Percentiles rank a stretch among this genome's conserved stretches.
These are phyloP conservation scores for Lagodon rhomboides DNA, from an alignment of 2,797 vertebrate species.

Conservation along the genomic window DNA sequence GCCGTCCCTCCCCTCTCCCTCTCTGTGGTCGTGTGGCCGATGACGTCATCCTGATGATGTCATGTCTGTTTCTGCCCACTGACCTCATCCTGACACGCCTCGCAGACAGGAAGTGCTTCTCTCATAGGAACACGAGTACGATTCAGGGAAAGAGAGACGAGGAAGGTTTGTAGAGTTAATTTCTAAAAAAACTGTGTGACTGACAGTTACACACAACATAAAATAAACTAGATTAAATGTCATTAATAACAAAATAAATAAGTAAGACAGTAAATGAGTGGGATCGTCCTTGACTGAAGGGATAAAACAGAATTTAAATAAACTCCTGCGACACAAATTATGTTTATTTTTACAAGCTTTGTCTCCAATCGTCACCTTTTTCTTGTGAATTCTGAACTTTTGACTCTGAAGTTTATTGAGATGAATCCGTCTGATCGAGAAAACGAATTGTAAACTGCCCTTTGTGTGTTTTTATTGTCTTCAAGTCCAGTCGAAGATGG, in stretches of 20 bases:
- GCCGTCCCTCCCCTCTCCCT: too few relatives aligned
- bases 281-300: neutral
- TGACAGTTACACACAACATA: neutral
- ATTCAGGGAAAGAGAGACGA: neutral
- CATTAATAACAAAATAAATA: neutral
- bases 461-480: too few relatives aligned
- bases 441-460: too few relatives aligned
- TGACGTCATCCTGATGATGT: constrained; percentile 33
- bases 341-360: neutral
- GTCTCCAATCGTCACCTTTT: neutral
- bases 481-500: too few relatives aligned
- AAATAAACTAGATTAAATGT: neutral
- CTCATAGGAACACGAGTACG: neutral
- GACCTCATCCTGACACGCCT: constrained; percentile 29
- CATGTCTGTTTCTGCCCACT: constrained; percentile 12
- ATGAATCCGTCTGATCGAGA: too few relatives aligned
- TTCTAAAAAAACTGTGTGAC: neutral
- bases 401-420: neutral
- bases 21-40: neutral
- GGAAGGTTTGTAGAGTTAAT: too few relatives aligned
- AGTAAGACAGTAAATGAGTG: neutral
- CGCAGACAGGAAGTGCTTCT: constrained; percentile 22
- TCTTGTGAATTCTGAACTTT: neutral
- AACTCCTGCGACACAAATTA: neutral
- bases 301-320: neutral